A percentile compares a stretch with the other conserved stretches of the same genome.
Conservation (phyloP, 2,888 invertebrate genomes). For the Hermodice carunculata region DNA sequence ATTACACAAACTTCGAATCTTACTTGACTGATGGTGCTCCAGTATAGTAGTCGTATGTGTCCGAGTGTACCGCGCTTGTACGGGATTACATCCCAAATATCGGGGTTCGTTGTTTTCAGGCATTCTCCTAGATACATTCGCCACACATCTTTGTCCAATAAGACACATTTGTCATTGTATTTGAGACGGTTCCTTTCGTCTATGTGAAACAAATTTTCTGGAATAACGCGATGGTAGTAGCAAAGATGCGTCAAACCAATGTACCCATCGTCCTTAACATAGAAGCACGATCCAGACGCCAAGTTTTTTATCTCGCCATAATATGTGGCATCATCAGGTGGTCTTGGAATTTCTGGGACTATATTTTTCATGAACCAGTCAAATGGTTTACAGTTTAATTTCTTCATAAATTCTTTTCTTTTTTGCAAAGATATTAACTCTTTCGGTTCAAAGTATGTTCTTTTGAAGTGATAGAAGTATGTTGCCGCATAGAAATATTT, state of each 20-base stretch:
- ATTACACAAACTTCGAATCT: too few species aligned
- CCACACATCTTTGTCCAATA: conserved; percentile 28
- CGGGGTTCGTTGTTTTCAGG: neutral
- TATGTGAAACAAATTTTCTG: conserved; percentile 47
- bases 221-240: conserved; percentile 45
- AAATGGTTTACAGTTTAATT: conserved; percentile 89
- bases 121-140: conserved; percentile 32
- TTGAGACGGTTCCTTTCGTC: conserved; percentile 35
- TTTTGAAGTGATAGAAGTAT: conserved; percentile 39
- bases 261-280: conserved; percentile 36
- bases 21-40: too few species aligned
- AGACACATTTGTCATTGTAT: conserved; percentile 29
- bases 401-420: conserved; percentile 81
- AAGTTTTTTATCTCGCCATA: conserved; percentile 47
- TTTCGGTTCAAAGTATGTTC: conserved; percentile 33
- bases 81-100: conserved; percentile 32
- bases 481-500: conserved; percentile 47
- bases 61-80: conserved; percentile 29
- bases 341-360: conserved; percentile 81
- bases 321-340: conserved; percentile 39
- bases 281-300: conserved; percentile 42
- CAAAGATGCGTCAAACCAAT: conserved; percentile 48
- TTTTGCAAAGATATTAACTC: conserved; percentile 36
- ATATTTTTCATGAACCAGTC: conserved; percentile 97
- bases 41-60: too few species aligned